Evolutionary conservation across 2,797 vertebrate genomes (phyloP).

Genomic region (Leuciscus waleckii): DNA sequence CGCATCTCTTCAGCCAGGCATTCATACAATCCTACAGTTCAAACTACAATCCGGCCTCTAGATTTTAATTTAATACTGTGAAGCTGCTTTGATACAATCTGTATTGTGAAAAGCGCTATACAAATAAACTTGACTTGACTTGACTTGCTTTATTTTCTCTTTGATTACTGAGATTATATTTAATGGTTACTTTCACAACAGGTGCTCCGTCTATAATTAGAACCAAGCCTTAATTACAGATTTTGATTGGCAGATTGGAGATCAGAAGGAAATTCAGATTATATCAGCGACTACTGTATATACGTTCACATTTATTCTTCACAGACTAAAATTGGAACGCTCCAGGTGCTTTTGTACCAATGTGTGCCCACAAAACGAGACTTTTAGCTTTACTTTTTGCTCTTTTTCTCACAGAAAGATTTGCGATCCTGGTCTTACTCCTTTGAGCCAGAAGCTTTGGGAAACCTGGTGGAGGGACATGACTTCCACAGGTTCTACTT

Average conservation of each 20-base stretch:
- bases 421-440: conserved; percentile 93
- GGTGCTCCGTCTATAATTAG: conserved; percentile 26
- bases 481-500: conserved; percentile 98
- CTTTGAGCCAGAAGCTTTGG: conserved; percentile 94
- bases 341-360: neutral
- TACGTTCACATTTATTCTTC: neutral
- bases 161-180: conserved; percentile 30
- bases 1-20: too few relatives aligned
- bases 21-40: too few relatives aligned
- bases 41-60: too few relatives aligned
- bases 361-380: neutral
- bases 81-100: too few relatives aligned
- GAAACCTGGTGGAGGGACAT: conserved; percentile 95
- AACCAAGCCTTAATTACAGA: conserved; percentile 21
- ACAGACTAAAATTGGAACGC: neutral
- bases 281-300: neutral
- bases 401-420: conserved; percentile 81
- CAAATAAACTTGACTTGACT: too few relatives aligned
- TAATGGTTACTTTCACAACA: conserved; percentile 36
- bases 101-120: too few relatives aligned
- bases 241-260: conserved; percentile 24
- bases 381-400: neutral
- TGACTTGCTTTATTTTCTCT: conserved; percentile 18
- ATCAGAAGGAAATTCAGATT: neutral
- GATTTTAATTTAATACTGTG: too few relatives aligned